Base-by-base conservation (phyloP, 2,888 invertebrate species). In the Noctuana brunneofusca region DNA sequence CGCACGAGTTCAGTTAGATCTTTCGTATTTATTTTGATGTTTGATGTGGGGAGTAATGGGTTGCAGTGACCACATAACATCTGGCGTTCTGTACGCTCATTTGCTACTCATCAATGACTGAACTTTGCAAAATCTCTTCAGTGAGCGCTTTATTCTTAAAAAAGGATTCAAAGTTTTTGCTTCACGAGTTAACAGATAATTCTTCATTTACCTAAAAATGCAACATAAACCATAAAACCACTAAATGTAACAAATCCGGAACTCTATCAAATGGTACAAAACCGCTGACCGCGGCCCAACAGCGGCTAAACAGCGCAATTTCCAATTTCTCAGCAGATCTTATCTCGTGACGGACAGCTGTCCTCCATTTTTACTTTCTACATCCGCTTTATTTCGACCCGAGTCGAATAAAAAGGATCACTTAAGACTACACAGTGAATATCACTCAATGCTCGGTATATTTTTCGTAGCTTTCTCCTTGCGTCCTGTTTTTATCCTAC, bases 401-500 rank as follows among this genome's bases (percentile, higher is more conserved):
- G 43, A 48, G 43, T 55, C 64, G 62, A 74, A 76, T 76, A 76
- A 76, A 78, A 76, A 75, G 73, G 73, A 71, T 67, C 74, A 73
- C 74, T 75, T 72, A 73, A 76, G 72, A 71, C 74, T 70, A 75
- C 73, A 74, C 49, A 55, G 62, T 49, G 81, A 86, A 84, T 87
- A 87, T 87, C 84, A 82, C 81, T 87, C 86, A 80, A 79, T 79
- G 83, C 78, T 74, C 73, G 75, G 79, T 83, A 83, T 88, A 87
- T 88, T 84, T 87, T 83, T 82, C 84, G 82, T 87, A 85, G 87
- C 84, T 86, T 86, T 86, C 83, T 80, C 76, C 75, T 70, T 75
- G 81, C 84, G 85, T 84, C 83, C 85, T 83, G 90, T 90, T 90
- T 90, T 91, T 89, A 92, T 92, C 92, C 92, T 92, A 92, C 92